A percentile compares a stretch with the other conserved stretches of the same genome.
These are phyloP conservation scores for Dascillus cervinus DNA, from an alignment of 2,888 invertebrate species.

Conservation along the genomic window DNA sequence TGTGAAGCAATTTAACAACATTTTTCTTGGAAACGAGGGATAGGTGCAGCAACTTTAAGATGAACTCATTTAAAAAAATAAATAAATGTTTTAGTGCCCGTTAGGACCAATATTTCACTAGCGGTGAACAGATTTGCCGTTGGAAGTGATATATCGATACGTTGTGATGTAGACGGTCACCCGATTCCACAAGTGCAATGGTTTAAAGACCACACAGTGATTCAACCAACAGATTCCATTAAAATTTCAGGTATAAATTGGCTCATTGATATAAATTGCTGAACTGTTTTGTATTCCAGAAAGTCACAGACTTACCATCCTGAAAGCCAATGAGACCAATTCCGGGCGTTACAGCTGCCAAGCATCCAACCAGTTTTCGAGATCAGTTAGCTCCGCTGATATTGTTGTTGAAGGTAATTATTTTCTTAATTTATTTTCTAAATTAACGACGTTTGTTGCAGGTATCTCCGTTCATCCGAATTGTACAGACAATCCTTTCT, in stretches of 20 bases:
- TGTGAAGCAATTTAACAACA: too few species aligned
- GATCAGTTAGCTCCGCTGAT: conserved; percentile 54
- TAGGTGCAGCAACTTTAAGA: too few species aligned
- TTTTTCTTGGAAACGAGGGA: too few species aligned
- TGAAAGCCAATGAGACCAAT: conserved; percentile 56
- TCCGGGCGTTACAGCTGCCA: conserved; percentile 78
- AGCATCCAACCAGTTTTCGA: conserved; percentile 67
- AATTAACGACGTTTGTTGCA: conserved; percentile 33
- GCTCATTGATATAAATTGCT: too few species aligned
- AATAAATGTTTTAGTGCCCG: conserved; percentile 60
- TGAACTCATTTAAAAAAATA: too few species aligned
- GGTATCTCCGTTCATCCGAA: conserved; percentile 67
- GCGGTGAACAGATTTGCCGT: conserved; percentile 51
- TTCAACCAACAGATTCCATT: conserved; percentile 51
- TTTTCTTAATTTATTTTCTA: background rate
- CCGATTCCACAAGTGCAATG: conserved; percentile 71
- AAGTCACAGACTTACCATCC: conserved; percentile 63
- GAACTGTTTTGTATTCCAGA: too few species aligned
- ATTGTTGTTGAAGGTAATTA: conserved; percentile 67
- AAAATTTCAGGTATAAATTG: conserved; percentile 56
- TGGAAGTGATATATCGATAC: conserved; percentile 62
- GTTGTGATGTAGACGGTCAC: conserved; percentile 70
- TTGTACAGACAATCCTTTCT: conserved; percentile 81
- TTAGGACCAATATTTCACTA: conserved; percentile 55
- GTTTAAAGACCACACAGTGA: conserved; percentile 64